Percentiles rank a stretch among this genome's conserved stretches.
These are phyloP conservation scores for Notarius quadriscutis DNA, from an alignment of 2,113 vertebrate genomes.

Conservation along the genomic window DNA sequence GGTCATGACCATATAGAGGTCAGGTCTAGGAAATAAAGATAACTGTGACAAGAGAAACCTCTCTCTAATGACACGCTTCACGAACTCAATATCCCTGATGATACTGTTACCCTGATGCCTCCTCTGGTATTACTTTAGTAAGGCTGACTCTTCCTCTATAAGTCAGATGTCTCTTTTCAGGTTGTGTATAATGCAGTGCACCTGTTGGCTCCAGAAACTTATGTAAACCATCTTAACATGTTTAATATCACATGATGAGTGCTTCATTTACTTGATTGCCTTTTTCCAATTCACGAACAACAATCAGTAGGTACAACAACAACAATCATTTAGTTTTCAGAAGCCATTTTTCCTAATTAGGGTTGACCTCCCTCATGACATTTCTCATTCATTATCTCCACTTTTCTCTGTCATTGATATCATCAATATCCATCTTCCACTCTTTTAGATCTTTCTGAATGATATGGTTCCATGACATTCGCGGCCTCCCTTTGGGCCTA, in stretches of 20 bases:
- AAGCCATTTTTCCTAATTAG: no score
- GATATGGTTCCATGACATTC: no score
- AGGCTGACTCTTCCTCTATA: neutral
- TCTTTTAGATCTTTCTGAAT: no score
- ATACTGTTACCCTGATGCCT: neutral
- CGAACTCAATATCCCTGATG: neutral
- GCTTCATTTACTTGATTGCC: neutral
- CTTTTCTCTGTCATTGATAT: no score
- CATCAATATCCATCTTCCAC: no score
- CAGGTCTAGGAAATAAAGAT: constrained; percentile 35
- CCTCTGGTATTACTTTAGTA: neutral
- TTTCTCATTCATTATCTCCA: no score
- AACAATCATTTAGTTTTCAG: no score
- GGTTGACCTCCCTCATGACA: no score
- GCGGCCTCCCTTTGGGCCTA: no score
- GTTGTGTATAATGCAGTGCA: neutral
- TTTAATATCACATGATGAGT: neutral
- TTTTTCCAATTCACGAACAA: neutral
- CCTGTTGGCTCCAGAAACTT: neutral
- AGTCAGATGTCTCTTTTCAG: constrained; percentile 16
- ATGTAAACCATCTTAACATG: neutral
- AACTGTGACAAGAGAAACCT: neutral
- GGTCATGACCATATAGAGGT: constrained; percentile 21
- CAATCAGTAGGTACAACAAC: no score
- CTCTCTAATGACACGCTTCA: constrained; percentile 6